Evolutionary conservation across 2,888 invertebrate species (phyloP), one percentile per base, ranked within the genome.

Genomic region (Trichogramma evanescens): DNA sequence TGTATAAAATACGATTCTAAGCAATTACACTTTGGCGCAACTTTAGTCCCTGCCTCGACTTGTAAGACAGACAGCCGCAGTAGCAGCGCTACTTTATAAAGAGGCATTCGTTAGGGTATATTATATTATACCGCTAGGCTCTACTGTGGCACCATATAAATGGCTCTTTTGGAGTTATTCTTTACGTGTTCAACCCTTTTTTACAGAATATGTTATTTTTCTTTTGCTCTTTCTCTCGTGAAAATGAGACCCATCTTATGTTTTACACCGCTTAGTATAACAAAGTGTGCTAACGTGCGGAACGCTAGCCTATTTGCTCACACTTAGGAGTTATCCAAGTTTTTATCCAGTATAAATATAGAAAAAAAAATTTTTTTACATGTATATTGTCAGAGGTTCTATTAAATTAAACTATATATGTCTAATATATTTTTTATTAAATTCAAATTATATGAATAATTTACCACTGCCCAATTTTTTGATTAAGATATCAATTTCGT

Each of bases 101-200:
- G 65, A 65, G 68, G 66, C 73, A 72, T 74, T 71, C 69, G 70
- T 74, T 74, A 71, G 67, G 65, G 66, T 67, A 68, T 71, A 70
- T 71, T 70, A 70, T 49, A 56, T 56, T 59, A 69, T 65, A 68
- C 38, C 43, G 26, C 26, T 26, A 26, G 26, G 26, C 26, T 26
- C 26, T 26, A 26, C 26, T 41, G 48, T 7, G 7, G 40, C 50
- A 62, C 62, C 67, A 70, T 71, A 69, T 67, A 70, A 72, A 73
- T 70, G 67, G 69, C 66, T 66, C 44, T 54, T 42, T 9, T 48
- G 3, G 6, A 42, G 53, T 52, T 51, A 42, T 55, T 59, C 55
- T 59, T 56, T 59, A 54, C 52, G 40, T 39, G 43, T 43, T 56
- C 41, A 53, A 53, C 38, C 46, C 52, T 52, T 41, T 49, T 41